These are phyloP conservation scores for Coelopa pilipes DNA, from an alignment of 2,888 invertebrate genomes.

Conservation along the genomic window DNA sequence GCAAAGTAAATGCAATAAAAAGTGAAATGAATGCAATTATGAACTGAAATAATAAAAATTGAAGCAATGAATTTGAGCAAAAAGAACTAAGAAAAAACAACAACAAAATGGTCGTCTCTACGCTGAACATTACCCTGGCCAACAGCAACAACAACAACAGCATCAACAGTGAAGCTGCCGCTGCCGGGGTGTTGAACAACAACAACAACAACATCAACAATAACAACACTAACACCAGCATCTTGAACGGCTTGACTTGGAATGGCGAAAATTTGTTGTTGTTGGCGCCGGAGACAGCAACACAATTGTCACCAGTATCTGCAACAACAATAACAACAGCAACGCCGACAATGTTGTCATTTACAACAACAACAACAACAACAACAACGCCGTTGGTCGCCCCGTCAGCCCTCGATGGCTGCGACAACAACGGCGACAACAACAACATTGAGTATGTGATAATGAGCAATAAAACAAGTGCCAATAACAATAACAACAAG, in stretches of 20 bases:
- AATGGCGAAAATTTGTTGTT: slow-evolving; percentile 15
- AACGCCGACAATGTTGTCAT: slow-evolving; percentile 32
- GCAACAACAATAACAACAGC: slow-evolving; percentile 12
- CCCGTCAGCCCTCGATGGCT: slow-evolving; percentile 10
- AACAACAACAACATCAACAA: background rate
- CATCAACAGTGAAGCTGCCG: slow-evolving; percentile 21
- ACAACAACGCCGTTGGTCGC: slow-evolving; percentile 25
- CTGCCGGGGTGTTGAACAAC: background rate
- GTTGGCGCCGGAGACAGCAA: slow-evolving; percentile 12
- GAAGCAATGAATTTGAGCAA: background rate
- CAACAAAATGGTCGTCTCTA: slow-evolving; percentile 61
- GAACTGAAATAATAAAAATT: background rate
- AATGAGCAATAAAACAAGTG: slow-evolving; percentile 37
- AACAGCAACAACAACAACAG: slow-evolving; percentile 38
- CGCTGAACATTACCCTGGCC: slow-evolving; percentile 58
- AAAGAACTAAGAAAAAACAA: slow-evolving; percentile 22
- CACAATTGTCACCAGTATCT: slow-evolving; percentile 13
- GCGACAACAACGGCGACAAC: slow-evolving; percentile 35
- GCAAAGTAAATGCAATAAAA: background rate
- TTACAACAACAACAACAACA: slow-evolving; percentile 30
- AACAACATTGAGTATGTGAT: slow-evolving; percentile 35
- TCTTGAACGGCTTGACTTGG: slow-evolving; percentile 15
- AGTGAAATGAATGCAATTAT: background rate
- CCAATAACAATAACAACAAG: slow-evolving; percentile 44
- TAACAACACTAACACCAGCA: slow-evolving; percentile 28